Evolutionary conservation across 1,140 invertebrate genomes (phyloP).

Genomic region (Apis dorsata): DNA sequence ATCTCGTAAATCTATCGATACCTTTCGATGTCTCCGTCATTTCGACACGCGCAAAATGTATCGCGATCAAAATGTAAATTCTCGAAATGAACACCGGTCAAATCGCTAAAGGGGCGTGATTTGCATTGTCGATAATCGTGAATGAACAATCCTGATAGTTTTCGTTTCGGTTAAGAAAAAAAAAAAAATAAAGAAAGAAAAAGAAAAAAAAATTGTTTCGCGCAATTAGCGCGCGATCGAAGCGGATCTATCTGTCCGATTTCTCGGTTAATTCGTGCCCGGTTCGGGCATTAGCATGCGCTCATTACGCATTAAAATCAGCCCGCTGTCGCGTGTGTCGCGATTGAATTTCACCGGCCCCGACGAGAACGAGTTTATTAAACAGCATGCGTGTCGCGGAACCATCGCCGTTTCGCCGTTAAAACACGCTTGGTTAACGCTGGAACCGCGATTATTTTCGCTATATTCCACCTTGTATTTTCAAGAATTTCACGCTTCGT

Average conservation of each 20-base stretch:
- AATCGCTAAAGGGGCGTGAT: neutral
- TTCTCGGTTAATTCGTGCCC: conserved; percentile 40
- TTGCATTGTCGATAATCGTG: conserved; percentile 21
- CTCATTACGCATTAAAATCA: conserved; percentile 51
- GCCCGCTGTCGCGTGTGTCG: conserved; percentile 18
- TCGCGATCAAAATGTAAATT: conserved; percentile 30
- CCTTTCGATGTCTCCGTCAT: too few relatives aligned
- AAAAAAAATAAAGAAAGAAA: neutral
- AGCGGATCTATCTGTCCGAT: neutral
- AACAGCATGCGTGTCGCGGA: conserved; percentile 26
- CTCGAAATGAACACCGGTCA: neutral
- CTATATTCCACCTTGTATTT: too few relatives aligned
- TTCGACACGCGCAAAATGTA: neutral
- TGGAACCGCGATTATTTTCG: too few relatives aligned
- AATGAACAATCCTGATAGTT: conserved; percentile 11
- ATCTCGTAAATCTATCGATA: neutral
- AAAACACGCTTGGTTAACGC: neutral
- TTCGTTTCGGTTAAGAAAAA: neutral
- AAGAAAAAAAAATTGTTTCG: neutral
- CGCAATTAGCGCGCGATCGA: conserved; percentile 36
- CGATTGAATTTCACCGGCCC: conserved; percentile 57
- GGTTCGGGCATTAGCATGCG: conserved; percentile 12
- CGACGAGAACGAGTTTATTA: conserved; percentile 49
- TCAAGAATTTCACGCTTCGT: too few relatives aligned
- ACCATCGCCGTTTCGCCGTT: neutral